Percentiles rank a stretch among this genome's conserved stretches.
These are phyloP conservation scores for Catagonus wagneri DNA, from an alignment of 2,113 vertebrate genomes.

Conservation along the genomic window DNA sequence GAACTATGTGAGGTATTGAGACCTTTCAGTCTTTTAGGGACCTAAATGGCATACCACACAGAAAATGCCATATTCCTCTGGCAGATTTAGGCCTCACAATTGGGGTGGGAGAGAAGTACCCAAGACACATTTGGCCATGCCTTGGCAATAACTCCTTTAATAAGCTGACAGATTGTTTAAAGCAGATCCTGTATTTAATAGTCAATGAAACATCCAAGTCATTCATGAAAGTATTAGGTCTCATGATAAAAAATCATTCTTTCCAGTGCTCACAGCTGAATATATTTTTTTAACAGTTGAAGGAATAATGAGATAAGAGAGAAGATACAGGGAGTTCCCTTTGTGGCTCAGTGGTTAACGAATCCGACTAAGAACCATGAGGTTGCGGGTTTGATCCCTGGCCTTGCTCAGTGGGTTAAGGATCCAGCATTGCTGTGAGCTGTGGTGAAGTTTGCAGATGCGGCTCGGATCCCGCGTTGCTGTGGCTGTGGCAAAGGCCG, in stretches of 20 bases:
- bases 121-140: neutral
- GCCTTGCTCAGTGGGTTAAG: no score
- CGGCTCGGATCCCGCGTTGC: no score
- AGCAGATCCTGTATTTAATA: neutral
- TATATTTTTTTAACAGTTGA: neutral
- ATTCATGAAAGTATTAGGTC: neutral
- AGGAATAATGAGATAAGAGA: neutral
- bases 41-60: neutral
- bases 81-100: neutral
- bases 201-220: neutral
- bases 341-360: no score
- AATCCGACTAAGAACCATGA: no score
- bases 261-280: neutral
- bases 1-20: neutral
- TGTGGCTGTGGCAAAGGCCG: no score
- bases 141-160: neutral
- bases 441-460: no score
- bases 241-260: neutral
- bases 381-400: no score
- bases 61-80: neutral
- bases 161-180: neutral
- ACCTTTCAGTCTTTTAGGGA: neutral
- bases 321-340: no score
- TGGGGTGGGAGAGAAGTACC: neutral
- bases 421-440: no score